Base-by-base conservation (phyloP, 2,888 invertebrate species). In the Nasonia oneida region DNA sequence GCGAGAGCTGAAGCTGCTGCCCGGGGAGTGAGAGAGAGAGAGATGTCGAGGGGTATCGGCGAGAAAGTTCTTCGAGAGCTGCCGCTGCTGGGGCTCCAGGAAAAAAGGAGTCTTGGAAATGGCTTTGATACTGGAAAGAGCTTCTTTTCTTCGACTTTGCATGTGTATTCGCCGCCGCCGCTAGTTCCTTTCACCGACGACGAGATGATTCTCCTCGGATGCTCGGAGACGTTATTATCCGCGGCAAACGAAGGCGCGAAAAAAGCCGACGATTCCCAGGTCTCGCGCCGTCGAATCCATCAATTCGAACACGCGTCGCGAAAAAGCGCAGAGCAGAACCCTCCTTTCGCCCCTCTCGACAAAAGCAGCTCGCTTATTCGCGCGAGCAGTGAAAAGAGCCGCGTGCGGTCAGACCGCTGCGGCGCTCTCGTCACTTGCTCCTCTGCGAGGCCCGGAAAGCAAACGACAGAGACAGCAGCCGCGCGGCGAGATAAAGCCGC, bases 311-410 rank as follows among this genome's bases (percentile, higher is more conserved):
- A 23, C 15, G 12, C 15, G 75, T 15, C 33, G 0, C 10, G 14
- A 23, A 77, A 83, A 74, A 79, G 53, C 74, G 37, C 64, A 73
- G 37, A 23, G 67, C 23, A 29, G 29, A 29, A 1, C 29, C 29
- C 29, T 1, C 29, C 29, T 29, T 29, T 14, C 39, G 42, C 42
- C 5, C 23, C n/a, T n/a, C n/a, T 61, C 2, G 23, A 61, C 57
- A 61, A 61, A 61, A 23, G 67, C 23, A 67, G 33, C 78, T 6
- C 3, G 67, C 78, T 6, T 29, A 29, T 29, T 29, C 3, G 29
- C 64, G 33, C 39, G 29, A 37, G 57, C 86, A 87, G 86, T 87
- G 84, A 87, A 87, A 87, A 83, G 85, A 85, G 74, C 87, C 81
- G 80, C 87, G 83, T 80, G 74, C 83, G 86, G 86, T 87, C 86